Base-by-base conservation (phyloP, 2,113 vertebrate species). In the Perognathus longimembris region DNA sequence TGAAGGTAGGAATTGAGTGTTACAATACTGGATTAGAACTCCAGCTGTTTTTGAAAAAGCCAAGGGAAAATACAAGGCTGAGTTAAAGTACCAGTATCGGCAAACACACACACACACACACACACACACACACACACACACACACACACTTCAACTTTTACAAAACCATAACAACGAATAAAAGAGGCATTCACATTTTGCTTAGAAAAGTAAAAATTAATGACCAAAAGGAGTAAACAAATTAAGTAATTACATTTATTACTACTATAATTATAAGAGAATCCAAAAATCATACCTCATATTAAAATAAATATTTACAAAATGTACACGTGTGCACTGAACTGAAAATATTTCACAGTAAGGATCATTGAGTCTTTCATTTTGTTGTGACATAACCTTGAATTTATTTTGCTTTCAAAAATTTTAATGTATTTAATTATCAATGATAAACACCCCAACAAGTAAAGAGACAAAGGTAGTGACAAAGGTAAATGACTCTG, bases 361-460 rank as follows among this genome's bases (percentile, higher is more conserved):
- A 88, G 42, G 50, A n/a, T n/a, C 61, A 30, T 32, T 32, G 36
- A 80, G 18, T 20, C 24, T 79, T 61, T n/a, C 38, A 32, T 93
- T 89, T 86, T 4, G 40, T 79, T 45, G 4, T 78, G 59, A 57
- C 54, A 76, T 75, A 67, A 73, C 18, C 70, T 8, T 66, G 30
- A 15, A 70, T 94, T 91, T 94, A 94, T 85, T 90, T 89, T 6
- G 17, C 40, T 24, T 92, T 93, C 85, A 93, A 73, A 63, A 90
- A 82, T 94, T 82, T 69, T 85, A 87, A 69, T 75, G 70, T 54
- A 14, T 36, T 88, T 88, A 92, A 93, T 73, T 92, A 93, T 30
- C 76, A 74, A 95, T 84, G 45, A 85, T 45, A 74, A 93, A 90
- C 3, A 93, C 42, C 17, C 32, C 36, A 79, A 81, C 0, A 90